Percentiles rank a stretch among this genome's conserved stretches.
phyloP scores from a whole-genome alignment of 2,888 invertebrate genomes.

The Lutraria lutraria region DNA sequence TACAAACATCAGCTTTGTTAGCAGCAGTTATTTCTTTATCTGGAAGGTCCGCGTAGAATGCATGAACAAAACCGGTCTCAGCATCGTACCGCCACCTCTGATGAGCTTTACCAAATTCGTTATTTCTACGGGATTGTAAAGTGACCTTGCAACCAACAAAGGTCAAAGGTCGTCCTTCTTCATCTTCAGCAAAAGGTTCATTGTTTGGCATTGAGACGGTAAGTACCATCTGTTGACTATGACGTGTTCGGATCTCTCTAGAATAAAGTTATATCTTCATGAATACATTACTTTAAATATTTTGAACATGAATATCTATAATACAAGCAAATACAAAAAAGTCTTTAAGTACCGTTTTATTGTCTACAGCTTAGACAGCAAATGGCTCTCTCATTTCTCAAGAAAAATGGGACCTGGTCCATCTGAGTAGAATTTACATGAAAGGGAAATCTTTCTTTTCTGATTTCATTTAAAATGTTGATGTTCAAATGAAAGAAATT shows the following conservation, averaged over 20 bases:
- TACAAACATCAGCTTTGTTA: constrained; percentile 86
- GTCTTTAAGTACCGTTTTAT: too few species aligned
- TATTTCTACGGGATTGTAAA: constrained; percentile 81
- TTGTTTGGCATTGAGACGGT: constrained; percentile 84
- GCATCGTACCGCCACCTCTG: constrained; percentile 85
- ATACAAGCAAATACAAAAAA: too few species aligned
- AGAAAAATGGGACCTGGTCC: too few species aligned
- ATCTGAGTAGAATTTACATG: too few species aligned
- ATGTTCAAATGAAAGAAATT: too few species aligned
- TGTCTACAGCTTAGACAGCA: too few species aligned
- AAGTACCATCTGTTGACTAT: constrained; percentile 82
- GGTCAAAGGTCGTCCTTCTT: constrained; percentile 77
- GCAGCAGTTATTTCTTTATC: constrained; percentile 87
- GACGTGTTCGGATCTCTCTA: constrained; percentile 84
- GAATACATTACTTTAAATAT: too few species aligned
- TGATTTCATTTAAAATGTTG: too few species aligned
- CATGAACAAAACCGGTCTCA: constrained; percentile 83
- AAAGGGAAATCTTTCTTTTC: too few species aligned
- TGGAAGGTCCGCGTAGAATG: constrained; percentile 83
- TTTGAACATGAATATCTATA: too few species aligned
- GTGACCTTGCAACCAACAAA: constrained; percentile 82
- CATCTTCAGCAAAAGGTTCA: constrained; percentile 72
- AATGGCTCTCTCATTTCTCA: too few species aligned
- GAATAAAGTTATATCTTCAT: background rate
- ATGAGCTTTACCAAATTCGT: constrained; percentile 85